Evolutionary conservation across 2,797 vertebrate genomes (phyloP).

Genomic region (Spatula versicolor): DNA sequence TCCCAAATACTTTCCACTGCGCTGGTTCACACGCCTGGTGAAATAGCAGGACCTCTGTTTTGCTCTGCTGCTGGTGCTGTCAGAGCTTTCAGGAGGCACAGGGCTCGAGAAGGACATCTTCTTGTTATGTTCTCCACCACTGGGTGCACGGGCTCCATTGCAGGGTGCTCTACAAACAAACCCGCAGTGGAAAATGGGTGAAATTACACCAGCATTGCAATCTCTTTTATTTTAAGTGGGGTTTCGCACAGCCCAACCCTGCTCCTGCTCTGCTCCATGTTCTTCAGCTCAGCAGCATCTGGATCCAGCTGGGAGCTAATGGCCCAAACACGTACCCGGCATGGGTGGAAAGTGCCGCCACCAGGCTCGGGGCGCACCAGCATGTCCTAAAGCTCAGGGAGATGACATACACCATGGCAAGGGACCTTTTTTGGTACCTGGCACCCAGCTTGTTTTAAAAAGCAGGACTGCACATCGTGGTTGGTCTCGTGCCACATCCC

Average conservation of each 20-base stretch:
- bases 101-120: not conserved
- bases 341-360: not conserved
- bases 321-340: not conserved
- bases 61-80: not conserved
- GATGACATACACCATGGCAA: not conserved
- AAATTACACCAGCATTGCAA: not conserved
- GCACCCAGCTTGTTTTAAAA: not conserved
- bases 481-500: not conserved
- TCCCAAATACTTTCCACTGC: not conserved
- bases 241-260: not conserved
- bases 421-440: not conserved
- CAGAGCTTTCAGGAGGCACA: not conserved
- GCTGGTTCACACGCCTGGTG: not conserved
- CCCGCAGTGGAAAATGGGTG: not conserved
- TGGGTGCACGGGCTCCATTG: rapidly evolving
- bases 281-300: not conserved
- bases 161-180: not conserved
- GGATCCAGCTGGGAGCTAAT: not conserved
- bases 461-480: not conserved
- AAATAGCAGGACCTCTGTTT: not conserved
- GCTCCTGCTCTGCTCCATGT: not conserved
- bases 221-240: not conserved
- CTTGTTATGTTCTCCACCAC: not conserved
- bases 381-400: not conserved
- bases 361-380: rapidly evolving